A percentile compares a stretch with the other conserved stretches of the same genome.
Conservation (phyloP, 2,888 invertebrate species). For the Rhagophthalmus giganteus region DNA sequence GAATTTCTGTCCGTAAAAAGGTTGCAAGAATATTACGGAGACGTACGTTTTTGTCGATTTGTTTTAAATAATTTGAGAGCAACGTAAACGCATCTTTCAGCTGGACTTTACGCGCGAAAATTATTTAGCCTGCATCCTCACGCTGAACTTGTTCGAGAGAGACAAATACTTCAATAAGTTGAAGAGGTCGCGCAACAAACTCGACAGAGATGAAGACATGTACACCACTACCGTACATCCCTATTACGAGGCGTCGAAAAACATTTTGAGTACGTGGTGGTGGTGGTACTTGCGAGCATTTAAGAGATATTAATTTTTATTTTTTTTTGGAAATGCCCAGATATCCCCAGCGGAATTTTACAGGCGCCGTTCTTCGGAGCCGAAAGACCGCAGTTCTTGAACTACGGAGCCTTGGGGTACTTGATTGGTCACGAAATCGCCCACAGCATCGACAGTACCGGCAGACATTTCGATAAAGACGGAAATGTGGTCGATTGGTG, state of each 20-base stretch:
- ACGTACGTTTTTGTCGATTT: conserved; percentile 1
- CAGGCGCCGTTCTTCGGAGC: conserved; percentile 85
- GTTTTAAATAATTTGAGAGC: not conserved
- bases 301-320: not conserved
- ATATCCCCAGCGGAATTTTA: conserved; percentile 86
- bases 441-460: conserved; percentile 69
- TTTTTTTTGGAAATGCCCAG: conserved; percentile 54
- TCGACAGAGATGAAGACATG: conserved; percentile 59
- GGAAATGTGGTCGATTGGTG: conserved; percentile 44
- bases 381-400: conserved; percentile 81
- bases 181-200: conserved; percentile 57
- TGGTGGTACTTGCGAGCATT: not conserved
- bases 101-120: conserved; percentile 53
- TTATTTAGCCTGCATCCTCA: conserved; percentile 57
- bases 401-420: conserved; percentile 82
- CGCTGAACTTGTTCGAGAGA: conserved; percentile 57
- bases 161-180: conserved; percentile 58
- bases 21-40: conserved; percentile 45
- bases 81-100: conserved; percentile 36
- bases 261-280: conserved; percentile 61
- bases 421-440: conserved; percentile 87
- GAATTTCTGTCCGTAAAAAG: conserved; percentile 36
- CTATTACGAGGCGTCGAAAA: conserved; percentile 59
- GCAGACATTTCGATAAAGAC: conserved; percentile 20
- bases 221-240: conserved; percentile 60